Conservation (phyloP, 1,140 invertebrate genomes). For the Capitella teleta region DNA sequence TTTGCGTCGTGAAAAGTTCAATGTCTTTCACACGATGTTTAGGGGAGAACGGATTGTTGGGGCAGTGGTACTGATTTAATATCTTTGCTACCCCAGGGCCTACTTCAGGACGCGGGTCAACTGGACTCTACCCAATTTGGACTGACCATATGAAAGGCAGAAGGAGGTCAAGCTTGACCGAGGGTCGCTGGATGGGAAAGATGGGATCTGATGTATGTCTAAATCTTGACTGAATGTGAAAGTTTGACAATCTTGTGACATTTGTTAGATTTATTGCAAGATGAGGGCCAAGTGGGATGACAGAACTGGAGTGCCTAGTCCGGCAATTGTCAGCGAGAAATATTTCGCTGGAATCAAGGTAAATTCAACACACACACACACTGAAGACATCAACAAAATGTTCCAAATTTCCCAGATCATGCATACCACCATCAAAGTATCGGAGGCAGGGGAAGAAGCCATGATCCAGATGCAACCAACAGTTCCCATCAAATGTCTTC, state of each 20-base stretch:
- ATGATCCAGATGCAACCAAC: conserved; percentile 3
- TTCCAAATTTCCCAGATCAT: too few relatives aligned
- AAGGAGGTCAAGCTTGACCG: conserved; percentile 4
- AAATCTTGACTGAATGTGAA: background rate
- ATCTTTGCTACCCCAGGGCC: too few relatives aligned
- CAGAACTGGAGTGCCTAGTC: conserved; percentile 2
- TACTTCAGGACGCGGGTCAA: background rate
- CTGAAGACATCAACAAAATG: too few relatives aligned
- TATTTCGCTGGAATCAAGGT: conserved; percentile 11
- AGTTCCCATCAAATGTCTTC: conserved; percentile 6
- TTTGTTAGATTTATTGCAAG: conserved; percentile 6
- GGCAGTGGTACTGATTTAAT: too few relatives aligned
- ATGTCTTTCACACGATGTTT: too few relatives aligned
- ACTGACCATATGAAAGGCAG: conserved; percentile 5
- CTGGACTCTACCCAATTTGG: conserved; percentile 1
- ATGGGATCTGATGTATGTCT: conserved; percentile 6
- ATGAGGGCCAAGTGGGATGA: conserved; percentile 7
- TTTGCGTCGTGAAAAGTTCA: too few relatives aligned
- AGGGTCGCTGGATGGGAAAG: conserved; percentile 4
- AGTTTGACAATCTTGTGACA: too few relatives aligned
- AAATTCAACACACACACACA: too few relatives aligned
- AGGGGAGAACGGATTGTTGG: too few relatives aligned
- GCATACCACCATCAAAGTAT: conserved; percentile 2
- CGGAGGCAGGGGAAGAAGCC: conserved; percentile 1
- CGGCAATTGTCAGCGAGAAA: conserved; percentile 1